Percentiles rank a stretch among this genome's conserved stretches.
Evolutionary conservation across 2,888 invertebrate species (phyloP).

Genomic region (Drosophila emarginata): DNA sequence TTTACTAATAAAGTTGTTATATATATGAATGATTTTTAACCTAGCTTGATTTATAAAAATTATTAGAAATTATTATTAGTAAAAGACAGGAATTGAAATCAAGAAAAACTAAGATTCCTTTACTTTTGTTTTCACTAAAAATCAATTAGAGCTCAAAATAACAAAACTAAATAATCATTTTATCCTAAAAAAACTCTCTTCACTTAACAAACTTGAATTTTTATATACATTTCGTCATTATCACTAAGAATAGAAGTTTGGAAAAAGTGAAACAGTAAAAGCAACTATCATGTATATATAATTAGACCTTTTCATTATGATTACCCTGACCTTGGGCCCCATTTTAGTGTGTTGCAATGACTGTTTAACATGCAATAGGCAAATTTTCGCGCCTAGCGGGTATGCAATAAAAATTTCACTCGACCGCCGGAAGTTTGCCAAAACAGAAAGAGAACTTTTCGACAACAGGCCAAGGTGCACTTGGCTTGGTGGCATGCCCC

Average conservation of each 20-base stretch:
- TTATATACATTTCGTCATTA: neutral
- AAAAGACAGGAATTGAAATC: too few species aligned
- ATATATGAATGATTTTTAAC: too few species aligned
- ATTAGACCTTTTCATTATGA: neutral
- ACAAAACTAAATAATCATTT: too few species aligned
- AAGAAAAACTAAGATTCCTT: too few species aligned
- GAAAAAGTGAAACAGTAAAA: neutral
- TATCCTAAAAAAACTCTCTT: too few species aligned
- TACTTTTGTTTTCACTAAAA: too few species aligned
- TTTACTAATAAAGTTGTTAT: too few species aligned
- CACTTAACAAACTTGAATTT: too few species aligned
- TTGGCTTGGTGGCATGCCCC: slow-evolving; percentile 26
- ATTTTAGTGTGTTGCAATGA: slow-evolving; percentile 33
- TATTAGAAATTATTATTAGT: too few species aligned
- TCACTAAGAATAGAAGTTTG: neutral
- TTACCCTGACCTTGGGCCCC: slow-evolving; percentile 48
- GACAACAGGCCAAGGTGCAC: neutral
- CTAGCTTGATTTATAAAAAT: too few species aligned
- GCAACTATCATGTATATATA: slow-evolving; percentile 5
- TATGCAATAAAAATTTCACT: slow-evolving; percentile 59
- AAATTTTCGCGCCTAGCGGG: slow-evolving; percentile 50
- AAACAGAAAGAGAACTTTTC: slow-evolving; percentile 32
- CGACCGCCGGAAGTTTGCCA: slow-evolving; percentile 52
- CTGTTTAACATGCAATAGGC: slow-evolving; percentile 44
- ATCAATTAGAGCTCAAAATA: too few species aligned